These are phyloP conservation scores for Urophycis tenuis DNA, from an alignment of 2,797 vertebrate genomes.

Conservation along the genomic window DNA sequence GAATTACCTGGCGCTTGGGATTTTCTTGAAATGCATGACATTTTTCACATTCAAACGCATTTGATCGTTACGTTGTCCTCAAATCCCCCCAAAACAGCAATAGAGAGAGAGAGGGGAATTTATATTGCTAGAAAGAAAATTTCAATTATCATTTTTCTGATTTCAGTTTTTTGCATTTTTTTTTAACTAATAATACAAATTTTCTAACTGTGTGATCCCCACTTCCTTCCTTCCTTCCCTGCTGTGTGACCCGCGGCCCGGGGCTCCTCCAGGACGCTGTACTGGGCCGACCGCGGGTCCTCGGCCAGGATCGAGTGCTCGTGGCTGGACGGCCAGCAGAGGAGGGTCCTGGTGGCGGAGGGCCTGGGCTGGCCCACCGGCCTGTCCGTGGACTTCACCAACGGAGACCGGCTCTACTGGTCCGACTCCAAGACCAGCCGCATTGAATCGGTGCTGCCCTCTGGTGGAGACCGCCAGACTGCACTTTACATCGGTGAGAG, in stretches of 20 bases:
- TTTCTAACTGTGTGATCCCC: too few relatives aligned
- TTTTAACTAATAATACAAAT: too few relatives aligned
- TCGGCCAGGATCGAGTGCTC: constrained; percentile 82
- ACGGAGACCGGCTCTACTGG: constrained; percentile 86
- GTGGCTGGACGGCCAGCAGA: constrained; percentile 87
- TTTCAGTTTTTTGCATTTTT: not conserved
- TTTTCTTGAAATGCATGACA: too few relatives aligned
- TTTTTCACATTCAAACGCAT: too few relatives aligned
- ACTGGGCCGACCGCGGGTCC: constrained; percentile 85
- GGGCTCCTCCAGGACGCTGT: constrained; percentile 67
- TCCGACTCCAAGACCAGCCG: constrained; percentile 86
- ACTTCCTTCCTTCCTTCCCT: not conserved
- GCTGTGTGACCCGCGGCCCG: not conserved
- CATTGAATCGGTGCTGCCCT: constrained; percentile 82
- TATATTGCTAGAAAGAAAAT: too few relatives aligned
- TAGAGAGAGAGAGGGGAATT: too few relatives aligned
- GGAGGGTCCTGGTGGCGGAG: constrained; percentile 70
- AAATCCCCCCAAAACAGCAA: too few relatives aligned
- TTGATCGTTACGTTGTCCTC: too few relatives aligned
- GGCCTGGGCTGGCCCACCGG: constrained; percentile 87
- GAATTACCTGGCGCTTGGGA: too few relatives aligned
- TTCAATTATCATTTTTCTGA: not conserved
- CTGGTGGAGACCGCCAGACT: constrained; percentile 75
- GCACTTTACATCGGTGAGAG: constrained; percentile 69
- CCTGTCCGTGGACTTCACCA: constrained; percentile 85